phyloP scores from a whole-genome alignment of 2,113 vertebrate species.

The Dendropsophus ebraccatus region DNA sequence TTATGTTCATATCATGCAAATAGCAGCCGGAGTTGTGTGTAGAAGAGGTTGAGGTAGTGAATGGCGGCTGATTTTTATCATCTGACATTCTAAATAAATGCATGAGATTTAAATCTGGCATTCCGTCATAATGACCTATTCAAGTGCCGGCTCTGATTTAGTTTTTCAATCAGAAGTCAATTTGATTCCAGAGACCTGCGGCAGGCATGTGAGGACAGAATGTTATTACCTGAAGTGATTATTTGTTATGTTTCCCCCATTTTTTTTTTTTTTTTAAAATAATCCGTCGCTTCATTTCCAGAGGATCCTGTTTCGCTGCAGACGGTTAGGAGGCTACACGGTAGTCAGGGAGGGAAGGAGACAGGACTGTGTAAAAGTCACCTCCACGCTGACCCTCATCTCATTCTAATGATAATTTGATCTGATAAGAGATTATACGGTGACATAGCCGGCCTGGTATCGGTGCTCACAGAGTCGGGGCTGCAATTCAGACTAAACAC shows the following conservation, averaged over 20 bases:
- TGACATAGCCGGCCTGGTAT: not conserved
- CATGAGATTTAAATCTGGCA: constrained; percentile 46
- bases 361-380: constrained; percentile 1
- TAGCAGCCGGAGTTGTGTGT: constrained; percentile 11
- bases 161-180: constrained; percentile 49
- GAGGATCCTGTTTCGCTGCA: not conserved
- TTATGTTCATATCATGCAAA: constrained; percentile 38
- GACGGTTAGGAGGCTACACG: not conserved
- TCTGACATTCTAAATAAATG: constrained; percentile 56
- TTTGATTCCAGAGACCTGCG: constrained; percentile 16
- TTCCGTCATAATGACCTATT: constrained; percentile 50
- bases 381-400: not conserved
- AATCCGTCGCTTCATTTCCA: constrained; percentile 15
- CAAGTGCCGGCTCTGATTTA: constrained; percentile 33
- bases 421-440: not conserved
- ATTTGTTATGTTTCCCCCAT: constrained; percentile 36
- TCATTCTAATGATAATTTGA: constrained; percentile 21
- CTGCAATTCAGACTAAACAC: constrained; percentile 8
- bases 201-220: constrained; percentile 17
- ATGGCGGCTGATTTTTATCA: constrained; percentile 55
- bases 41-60: constrained; percentile 31
- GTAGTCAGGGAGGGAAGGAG: not conserved
- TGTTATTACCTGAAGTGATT: constrained; percentile 48
- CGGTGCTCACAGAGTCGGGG: not conserved
- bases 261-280: not conserved